Evolutionary conservation across 1,140 invertebrate species (phyloP), one percentile per base, ranked within the genome.

Genomic region (Drosophila eugracilis): DNA sequence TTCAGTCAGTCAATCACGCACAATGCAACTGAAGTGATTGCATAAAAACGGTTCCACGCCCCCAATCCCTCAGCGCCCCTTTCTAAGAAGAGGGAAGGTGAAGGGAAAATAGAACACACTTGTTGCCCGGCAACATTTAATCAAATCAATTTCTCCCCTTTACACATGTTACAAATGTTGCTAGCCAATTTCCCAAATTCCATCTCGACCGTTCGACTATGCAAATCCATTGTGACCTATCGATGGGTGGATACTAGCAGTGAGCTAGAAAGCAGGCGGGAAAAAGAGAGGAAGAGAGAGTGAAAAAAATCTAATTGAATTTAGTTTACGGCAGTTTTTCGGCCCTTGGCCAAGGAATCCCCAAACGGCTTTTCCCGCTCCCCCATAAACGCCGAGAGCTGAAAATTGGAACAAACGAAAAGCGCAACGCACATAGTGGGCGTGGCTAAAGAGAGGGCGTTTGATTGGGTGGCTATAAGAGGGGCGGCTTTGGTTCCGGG

Each of bases 251-350:
- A n/a, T n/a, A n/a, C n/a, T n/a, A n/a, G 9, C 30, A 26, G 42
- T 14, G 17, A 19, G 28, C 4, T 3, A 28, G 24, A 5, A 12
- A 26, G 15, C 10, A 34, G 3, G 22, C 1, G 42, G 5, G 7
- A 22, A 4, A 24, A 0, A 45, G 42, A 45, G n/a, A 24, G 42
- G n/a, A 5, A 45, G 42, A 15, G 5, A 41, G 24, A 28, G 45
- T 62, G 79, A 45, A 32, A 83, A 47, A 57, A 86, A 72, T 70
- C 81, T 86, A 86, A 86, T 86, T 86, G 81, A 86, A 86, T 86
- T 86, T 81, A 86, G 81, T 81, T 86, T 86, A 88, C 66, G 81
- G 72, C 83, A 53, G 60, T 66, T 86, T 79, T 78, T 70, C 60
- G 62, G 66, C 69, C 80, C 65, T 73, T 76, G 76, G 59, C 65